phyloP scores from a whole-genome alignment of 2,888 invertebrate species.

The Heliconius hortense region DNA sequence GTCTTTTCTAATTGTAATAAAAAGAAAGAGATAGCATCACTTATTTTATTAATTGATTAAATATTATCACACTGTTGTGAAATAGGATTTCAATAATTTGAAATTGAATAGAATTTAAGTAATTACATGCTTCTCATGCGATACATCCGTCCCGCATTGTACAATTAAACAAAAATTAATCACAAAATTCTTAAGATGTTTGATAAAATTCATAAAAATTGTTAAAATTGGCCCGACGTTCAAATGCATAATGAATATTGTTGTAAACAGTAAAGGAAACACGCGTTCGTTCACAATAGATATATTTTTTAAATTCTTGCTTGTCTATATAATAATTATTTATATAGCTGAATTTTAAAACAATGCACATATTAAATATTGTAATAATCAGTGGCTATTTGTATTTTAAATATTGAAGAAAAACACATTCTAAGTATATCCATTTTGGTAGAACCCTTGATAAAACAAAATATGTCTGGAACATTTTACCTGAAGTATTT shows the following conservation, averaged over 20 bases:
- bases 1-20: slow-evolving; percentile 3
- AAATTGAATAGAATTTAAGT: background rate
- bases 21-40: background rate
- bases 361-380: background rate
- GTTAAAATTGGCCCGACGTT: too few relatives aligned
- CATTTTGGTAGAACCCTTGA: background rate
- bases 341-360: background rate
- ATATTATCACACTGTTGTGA: background rate
- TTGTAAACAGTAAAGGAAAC: background rate
- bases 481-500: background rate
- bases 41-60: background rate
- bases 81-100: background rate
- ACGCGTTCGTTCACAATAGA: background rate
- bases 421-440: background rate
- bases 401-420: background rate
- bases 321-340: background rate
- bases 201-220: background rate
- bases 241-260: slow-evolving; percentile 1
- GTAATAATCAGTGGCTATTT: slow-evolving; percentile 2
- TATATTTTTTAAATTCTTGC: background rate
- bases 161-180: slow-evolving; percentile 6
- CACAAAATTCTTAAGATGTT: slow-evolving; percentile 1
- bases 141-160: slow-evolving; percentile 18
- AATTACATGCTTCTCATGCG: slow-evolving; percentile 13
- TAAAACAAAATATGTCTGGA: background rate